A percentile compares a stretch with the other conserved stretches of the same genome.
Evolutionary conservation across 2,888 invertebrate genomes (phyloP).

Genomic region (Drosophila kambysellisi): DNA sequence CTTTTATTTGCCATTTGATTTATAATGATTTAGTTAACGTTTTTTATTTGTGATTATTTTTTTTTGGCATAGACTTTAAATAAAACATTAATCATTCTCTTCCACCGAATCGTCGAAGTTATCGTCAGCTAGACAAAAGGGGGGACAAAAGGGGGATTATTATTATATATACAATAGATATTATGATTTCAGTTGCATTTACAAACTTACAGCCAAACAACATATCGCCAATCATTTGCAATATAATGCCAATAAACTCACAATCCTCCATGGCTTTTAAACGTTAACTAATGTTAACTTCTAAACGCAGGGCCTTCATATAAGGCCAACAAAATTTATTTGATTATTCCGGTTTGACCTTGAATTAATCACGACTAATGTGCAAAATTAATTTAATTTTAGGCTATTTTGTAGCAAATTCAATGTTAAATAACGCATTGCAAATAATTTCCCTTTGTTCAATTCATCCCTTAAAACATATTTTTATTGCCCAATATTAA

Average conservation of each 20-base stretch:
- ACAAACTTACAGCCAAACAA: constrained; percentile 65
- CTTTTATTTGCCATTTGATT: not conserved
- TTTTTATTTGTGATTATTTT: constrained; percentile 1
- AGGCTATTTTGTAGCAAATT: constrained; percentile 19
- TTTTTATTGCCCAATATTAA: constrained; percentile 43
- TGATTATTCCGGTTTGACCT: constrained; percentile 27
- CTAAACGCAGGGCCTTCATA: constrained; percentile 25
- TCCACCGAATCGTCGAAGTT: constrained; percentile 25
- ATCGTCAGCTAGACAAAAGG: constrained; percentile 25
- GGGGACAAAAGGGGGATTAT: too few relatives aligned
- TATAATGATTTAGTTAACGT: constrained; percentile 20
- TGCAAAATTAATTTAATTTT: constrained; percentile 45
- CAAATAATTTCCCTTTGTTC: constrained; percentile 1
- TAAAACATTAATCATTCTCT: not conserved
- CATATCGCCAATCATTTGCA: constrained; percentile 59
- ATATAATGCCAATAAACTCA: constrained; percentile 64
- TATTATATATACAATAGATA: not conserved
- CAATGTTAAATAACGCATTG: constrained; percentile 33
- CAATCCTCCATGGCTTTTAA: constrained; percentile 66
- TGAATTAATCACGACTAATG: constrained; percentile 30
- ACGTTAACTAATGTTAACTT: constrained; percentile 18
- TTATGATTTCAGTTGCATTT: not conserved
- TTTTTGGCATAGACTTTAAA: not conserved
- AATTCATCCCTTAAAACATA: constrained; percentile 37
- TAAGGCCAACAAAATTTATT: constrained; percentile 14